Evolutionary conservation across 1,140 invertebrate species (phyloP).

Genomic region (Hylyphantes graminicola): DNA sequence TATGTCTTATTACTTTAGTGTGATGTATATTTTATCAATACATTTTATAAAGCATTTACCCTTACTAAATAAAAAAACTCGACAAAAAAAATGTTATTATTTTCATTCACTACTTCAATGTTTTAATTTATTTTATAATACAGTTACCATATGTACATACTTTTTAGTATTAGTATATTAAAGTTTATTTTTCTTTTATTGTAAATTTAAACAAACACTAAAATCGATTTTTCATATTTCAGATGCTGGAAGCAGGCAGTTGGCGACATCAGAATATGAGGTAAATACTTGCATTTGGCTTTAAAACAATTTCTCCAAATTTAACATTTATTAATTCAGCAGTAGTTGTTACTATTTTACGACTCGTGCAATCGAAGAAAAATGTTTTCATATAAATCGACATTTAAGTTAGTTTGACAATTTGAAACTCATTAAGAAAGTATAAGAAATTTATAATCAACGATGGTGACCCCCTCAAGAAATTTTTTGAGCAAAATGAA

Average conservation of each 20-base stretch:
- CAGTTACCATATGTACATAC: no score
- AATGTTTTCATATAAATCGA: background rate
- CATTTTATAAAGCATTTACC: no score
- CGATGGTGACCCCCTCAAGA: no score
- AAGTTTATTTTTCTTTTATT: background rate
- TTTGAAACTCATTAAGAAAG: background rate
- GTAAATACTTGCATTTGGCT: background rate
- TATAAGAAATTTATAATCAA: no score
- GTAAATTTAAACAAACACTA: background rate
- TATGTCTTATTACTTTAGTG: no score
- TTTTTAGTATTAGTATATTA: background rate
- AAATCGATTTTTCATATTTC: background rate
- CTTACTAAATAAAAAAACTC: no score
- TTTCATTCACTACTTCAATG: background rate
- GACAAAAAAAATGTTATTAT: background rate
- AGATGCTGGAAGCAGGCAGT: constrained; percentile 19
- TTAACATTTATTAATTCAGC: background rate
- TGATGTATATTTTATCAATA: no score
- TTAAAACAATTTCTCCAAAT: background rate
- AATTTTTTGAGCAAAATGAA: no score
- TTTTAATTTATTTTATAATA: no score
- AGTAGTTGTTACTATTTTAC: background rate
- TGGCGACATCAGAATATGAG: constrained; percentile 43
- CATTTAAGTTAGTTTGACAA: background rate
- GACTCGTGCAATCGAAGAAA: background rate